Conservation (phyloP, 2,888 invertebrate species). For the Thysanoteuthis rhombus region DNA sequence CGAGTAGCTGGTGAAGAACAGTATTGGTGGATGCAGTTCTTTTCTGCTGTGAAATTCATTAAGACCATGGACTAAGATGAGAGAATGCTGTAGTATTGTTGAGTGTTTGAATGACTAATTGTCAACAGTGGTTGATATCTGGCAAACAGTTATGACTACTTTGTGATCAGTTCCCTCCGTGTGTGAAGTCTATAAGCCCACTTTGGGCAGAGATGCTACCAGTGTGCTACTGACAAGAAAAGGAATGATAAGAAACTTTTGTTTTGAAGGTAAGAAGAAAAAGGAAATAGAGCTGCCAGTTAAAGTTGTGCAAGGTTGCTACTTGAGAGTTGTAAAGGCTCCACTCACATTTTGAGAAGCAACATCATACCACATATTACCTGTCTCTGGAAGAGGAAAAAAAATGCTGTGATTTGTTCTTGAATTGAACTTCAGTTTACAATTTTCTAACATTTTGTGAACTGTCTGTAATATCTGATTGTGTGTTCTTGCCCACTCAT, state of each 20-base stretch:
- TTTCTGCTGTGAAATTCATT: conserved; percentile 95
- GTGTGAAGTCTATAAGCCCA: background rate
- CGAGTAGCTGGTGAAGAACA: conserved; percentile 88
- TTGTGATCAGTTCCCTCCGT: background rate
- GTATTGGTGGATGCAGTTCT: conserved; percentile 99
- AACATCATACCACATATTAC: background rate
- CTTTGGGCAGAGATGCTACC: background rate
- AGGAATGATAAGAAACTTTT: too few relatives aligned
- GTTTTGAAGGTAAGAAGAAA: background rate
- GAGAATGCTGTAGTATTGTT: background rate
- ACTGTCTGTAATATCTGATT: background rate
- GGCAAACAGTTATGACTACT: background rate
- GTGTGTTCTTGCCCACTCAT: background rate
- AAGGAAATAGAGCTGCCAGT: background rate
- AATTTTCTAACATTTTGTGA: background rate
- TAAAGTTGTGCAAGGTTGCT: background rate
- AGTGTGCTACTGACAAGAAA: background rate
- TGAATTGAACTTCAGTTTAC: background rate
- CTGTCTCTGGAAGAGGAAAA: background rate
- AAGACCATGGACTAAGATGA: conserved; percentile 89
- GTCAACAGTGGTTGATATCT: background rate
- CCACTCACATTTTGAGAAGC: background rate
- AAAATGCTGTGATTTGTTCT: background rate
- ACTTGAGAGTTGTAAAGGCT: too few relatives aligned
- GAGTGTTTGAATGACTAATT: background rate